These are phyloP conservation scores for Anser brachyrhynchus DNA, from an alignment of 2,113 vertebrate genomes.

Conservation along the genomic window DNA sequence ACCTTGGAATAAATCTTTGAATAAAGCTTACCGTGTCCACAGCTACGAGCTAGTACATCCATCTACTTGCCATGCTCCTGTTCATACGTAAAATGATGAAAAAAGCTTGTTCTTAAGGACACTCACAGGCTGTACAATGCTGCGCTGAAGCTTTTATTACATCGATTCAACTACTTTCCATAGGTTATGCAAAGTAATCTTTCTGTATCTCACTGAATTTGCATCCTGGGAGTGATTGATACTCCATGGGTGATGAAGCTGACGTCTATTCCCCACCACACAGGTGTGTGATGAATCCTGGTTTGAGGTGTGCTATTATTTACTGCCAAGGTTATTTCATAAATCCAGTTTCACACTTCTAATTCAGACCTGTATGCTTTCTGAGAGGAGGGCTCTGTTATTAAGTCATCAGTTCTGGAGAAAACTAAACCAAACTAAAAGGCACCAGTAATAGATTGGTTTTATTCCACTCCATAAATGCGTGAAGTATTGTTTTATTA, in stretches of 20 bases:
- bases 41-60: background rate
- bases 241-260: slow-evolving; percentile 33
- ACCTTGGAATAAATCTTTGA: background rate
- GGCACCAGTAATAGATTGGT: background rate
- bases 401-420: slow-evolving; percentile 43
- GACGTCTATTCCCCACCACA: slow-evolving; percentile 53
- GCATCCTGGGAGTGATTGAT: slow-evolving; percentile 73
- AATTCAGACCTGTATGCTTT: slow-evolving; percentile 50
- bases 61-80: background rate
- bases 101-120: slow-evolving; percentile 10
- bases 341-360: slow-evolving; percentile 59
- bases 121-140: slow-evolving; percentile 13
- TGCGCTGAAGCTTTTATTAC: slow-evolving; percentile 55
- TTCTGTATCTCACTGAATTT: slow-evolving; percentile 62
- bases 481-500: slow-evolving; percentile 34
- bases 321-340: slow-evolving; percentile 72
- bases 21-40: background rate
- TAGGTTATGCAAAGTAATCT: slow-evolving; percentile 60
- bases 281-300: slow-evolving; percentile 56
- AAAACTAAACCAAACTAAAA: slow-evolving; percentile 52
- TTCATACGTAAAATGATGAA: background rate
- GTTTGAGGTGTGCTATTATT: slow-evolving; percentile 68
- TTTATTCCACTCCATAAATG: background rate
- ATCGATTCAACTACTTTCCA: slow-evolving; percentile 58
- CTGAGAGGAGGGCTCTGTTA: slow-evolving; percentile 16